Base-by-base conservation (phyloP, 2,888 invertebrate genomes). In the Psococerastis gibbosa region DNA sequence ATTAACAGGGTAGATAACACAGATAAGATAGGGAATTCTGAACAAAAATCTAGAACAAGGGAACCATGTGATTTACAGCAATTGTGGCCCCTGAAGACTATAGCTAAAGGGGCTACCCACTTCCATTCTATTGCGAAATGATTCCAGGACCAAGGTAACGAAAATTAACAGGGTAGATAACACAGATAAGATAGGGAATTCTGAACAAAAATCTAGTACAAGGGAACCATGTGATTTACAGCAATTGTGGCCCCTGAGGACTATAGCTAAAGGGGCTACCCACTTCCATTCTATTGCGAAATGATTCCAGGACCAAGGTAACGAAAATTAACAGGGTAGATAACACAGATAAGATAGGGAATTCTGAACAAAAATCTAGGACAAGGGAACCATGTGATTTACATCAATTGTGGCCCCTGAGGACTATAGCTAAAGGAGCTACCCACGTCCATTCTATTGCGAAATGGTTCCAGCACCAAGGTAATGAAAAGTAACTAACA, bases 331-430 rank as follows among this genome's bases (percentile, higher is more conserved):
- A 63, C 64, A 27, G n/a, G n/a, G n/a, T n/a, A n/a, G n/a, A n/a
- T n/a, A n/a, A n/a, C n/a, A n/a, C n/a, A n/a, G n/a, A n/a, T n/a
- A n/a, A n/a, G n/a, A n/a, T n/a, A n/a, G n/a, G n/a, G n/a, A n/a
- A n/a, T n/a, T n/a, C n/a, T n/a, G n/a, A n/a, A n/a, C n/a, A n/a
- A n/a, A n/a, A n/a, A n/a, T n/a, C n/a, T n/a, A n/a, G n/a, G 83
- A 82, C 57, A 68, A 71, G 50, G 78, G 75, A 2, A 81, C 82
- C 0, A 67, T 85, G 16, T 85, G 87, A 0, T 70, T 85, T 1
- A 75, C 74, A 20, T 79, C 70, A 0, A 66, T 68, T 0, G 80
- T 80, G 0, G 59, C 60, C 27, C 62, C 70, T 1, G 67, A 70
- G 0, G 72, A 80, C 55, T 84, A 84, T 55, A 55, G 59, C 63